Conservation (phyloP, 2,113 vertebrate species). For the Heterotis niloticus region DNA sequence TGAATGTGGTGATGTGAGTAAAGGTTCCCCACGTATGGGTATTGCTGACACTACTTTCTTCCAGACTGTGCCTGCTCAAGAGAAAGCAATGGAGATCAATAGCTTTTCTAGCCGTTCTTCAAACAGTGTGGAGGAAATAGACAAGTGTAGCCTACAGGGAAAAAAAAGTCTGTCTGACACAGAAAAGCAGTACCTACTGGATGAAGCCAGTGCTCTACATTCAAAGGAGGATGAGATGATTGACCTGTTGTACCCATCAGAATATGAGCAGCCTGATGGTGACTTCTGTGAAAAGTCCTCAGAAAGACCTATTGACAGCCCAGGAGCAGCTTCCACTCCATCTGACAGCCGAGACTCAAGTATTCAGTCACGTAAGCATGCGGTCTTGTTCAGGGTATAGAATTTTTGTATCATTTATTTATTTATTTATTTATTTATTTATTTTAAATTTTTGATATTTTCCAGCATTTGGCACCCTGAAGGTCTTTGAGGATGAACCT, state of each 20-base stretch:
- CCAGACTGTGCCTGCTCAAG: not conserved
- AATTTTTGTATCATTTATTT: not conserved
- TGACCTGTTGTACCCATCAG: not conserved
- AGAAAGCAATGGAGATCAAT: not conserved
- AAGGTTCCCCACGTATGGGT: conserved; percentile 5
- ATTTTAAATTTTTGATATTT: not conserved
- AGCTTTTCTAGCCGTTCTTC: not conserved
- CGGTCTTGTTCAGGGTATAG: not conserved
- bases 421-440: not conserved
- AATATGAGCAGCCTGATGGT: conserved; percentile 14
- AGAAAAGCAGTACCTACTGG: not conserved
- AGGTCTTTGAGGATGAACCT: conserved; percentile 49
- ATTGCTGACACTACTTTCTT: not conserved
- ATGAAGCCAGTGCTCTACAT: conserved; percentile 9
- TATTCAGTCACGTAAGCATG: conserved; percentile 32
- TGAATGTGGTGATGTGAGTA: not conserved
- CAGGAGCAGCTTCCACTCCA: not conserved
- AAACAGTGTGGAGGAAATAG: conserved; percentile 9
- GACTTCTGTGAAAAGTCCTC: conserved; percentile 21
- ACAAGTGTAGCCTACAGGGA: conserved; percentile 6
- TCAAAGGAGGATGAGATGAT: conserved; percentile 26
- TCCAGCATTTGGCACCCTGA: conserved; percentile 40
- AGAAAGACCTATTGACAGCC: not conserved
- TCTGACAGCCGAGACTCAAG: conserved; percentile 1
- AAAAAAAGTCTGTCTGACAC: not conserved